A percentile compares a stretch with the other conserved stretches of the same genome.
phyloP scores from a whole-genome alignment of 1,140 invertebrate species.

The Lepidostoma basale region DNA sequence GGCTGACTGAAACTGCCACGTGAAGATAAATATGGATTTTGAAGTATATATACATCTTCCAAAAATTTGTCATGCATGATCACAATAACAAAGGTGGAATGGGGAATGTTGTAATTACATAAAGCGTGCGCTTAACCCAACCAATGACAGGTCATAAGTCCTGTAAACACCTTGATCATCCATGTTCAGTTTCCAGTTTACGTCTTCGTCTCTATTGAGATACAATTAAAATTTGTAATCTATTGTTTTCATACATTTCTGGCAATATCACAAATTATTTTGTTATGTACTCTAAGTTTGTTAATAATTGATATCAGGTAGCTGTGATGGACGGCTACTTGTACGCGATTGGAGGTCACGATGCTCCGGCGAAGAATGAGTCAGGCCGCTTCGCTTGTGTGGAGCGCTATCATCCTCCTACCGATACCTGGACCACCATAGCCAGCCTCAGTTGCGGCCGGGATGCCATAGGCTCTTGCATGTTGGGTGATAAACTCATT shows the following conservation, averaged over 20 bases:
- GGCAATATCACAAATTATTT: too few species aligned
- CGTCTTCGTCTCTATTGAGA: too few species aligned
- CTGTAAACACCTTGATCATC: too few species aligned
- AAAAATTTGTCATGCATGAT: too few species aligned
- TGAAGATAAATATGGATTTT: too few species aligned
- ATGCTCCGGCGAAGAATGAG: slow-evolving; percentile 83
- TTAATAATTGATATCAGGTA: slow-evolving; percentile 56
- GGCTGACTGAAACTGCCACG: too few species aligned
- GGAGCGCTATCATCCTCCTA: slow-evolving; percentile 82
- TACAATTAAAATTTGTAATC: background rate
- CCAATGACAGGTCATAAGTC: too few species aligned
- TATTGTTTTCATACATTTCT: background rate
- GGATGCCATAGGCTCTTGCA: slow-evolving; percentile 90
- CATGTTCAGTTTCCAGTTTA: too few species aligned
- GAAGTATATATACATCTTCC: too few species aligned
- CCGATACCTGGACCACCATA: slow-evolving; percentile 89
- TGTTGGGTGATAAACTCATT: slow-evolving; percentile 86
- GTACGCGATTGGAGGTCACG: slow-evolving; percentile 89
- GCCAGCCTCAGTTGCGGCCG: slow-evolving; percentile 84
- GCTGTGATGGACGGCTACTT: slow-evolving; percentile 82
- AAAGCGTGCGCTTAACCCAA: too few species aligned
- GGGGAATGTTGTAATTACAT: too few species aligned
- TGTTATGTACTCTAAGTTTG: background rate
- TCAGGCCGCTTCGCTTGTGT: slow-evolving; percentile 87
- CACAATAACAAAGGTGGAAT: too few species aligned